phyloP scores from a whole-genome alignment of 2,113 vertebrate genomes.

The Peromyscus leucopus region DNA sequence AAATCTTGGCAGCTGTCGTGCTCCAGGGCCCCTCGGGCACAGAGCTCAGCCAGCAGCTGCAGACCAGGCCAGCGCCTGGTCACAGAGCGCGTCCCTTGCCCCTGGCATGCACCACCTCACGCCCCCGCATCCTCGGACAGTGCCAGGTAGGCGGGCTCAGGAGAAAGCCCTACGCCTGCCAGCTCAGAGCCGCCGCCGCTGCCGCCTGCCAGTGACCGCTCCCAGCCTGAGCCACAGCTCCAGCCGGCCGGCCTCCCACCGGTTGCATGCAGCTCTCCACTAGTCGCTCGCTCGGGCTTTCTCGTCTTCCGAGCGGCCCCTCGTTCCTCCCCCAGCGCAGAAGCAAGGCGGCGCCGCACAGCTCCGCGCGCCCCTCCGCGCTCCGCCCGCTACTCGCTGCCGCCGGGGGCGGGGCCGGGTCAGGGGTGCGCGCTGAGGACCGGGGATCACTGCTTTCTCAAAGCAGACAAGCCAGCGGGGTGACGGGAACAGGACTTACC shows the following conservation, averaged over 20 bases:
- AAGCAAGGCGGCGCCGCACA: constrained; percentile 73
- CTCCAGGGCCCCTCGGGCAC: constrained; percentile 96
- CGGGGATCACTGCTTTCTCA: background rate
- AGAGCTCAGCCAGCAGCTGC: constrained; percentile 97
- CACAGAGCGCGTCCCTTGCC: constrained; percentile 98
- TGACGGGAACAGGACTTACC: rapidly evolving
- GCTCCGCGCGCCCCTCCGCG: constrained; percentile 66
- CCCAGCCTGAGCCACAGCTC: constrained; percentile 15
- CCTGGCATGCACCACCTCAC: constrained; percentile 95
- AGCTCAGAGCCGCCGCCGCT: too few species aligned
- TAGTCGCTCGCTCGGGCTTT: constrained; percentile 27
- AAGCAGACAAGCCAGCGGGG: rapidly evolving
- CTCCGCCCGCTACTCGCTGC: constrained; percentile 76
- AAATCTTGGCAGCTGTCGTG: constrained; percentile 97
- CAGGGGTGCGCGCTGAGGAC: constrained; percentile 41
- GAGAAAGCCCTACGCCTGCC: constrained; percentile 88
- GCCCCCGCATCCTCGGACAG: constrained; percentile 94
- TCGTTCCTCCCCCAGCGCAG: constrained; percentile 51
- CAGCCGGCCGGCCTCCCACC: constrained; percentile 80
- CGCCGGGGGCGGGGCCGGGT: constrained; percentile 69
- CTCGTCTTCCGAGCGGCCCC: constrained; percentile 45
- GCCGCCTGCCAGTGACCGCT: background rate
- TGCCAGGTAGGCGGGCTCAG: constrained; percentile 88
- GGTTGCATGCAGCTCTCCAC: constrained; percentile 83
- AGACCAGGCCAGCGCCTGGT: constrained; percentile 91